Conservation (phyloP, 2,113 vertebrate species). For the Malaclemys terrapin region DNA sequence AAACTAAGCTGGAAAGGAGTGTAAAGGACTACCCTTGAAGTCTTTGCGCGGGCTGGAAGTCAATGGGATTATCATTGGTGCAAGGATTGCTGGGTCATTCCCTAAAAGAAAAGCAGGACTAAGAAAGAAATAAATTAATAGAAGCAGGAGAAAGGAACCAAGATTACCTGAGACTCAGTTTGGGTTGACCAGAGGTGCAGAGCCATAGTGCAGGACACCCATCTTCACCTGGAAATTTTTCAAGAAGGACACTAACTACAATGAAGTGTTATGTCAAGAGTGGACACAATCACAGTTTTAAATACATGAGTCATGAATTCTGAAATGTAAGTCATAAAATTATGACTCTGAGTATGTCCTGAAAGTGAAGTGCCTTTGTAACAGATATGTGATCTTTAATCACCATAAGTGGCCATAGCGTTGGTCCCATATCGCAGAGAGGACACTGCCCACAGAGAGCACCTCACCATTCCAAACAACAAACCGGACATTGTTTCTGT, state of each 20-base stretch:
- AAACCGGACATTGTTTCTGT: slow-evolving; percentile 16
- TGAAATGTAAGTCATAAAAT: background rate
- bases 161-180: background rate
- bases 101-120: background rate
- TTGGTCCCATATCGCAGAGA: background rate
- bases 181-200: background rate
- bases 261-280: background rate
- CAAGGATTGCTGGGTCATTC: background rate
- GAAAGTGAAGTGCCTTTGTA: background rate
- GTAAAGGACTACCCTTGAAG: background rate
- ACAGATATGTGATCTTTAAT: background rate
- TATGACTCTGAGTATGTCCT: background rate
- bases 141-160: background rate
- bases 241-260: background rate
- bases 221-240: background rate
- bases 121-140: background rate
- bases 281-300: background rate
- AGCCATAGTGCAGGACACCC: background rate
- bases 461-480: background rate
- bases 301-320: background rate
- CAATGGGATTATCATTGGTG: background rate
- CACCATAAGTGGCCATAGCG: background rate
- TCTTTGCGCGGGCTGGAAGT: background rate
- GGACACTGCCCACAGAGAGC: slow-evolving; percentile 8
- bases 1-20: slow-evolving; percentile 18